These are phyloP conservation scores for Pachycephala philippinensis DNA, from an alignment of 2,113 vertebrate species.

Conservation along the genomic window DNA sequence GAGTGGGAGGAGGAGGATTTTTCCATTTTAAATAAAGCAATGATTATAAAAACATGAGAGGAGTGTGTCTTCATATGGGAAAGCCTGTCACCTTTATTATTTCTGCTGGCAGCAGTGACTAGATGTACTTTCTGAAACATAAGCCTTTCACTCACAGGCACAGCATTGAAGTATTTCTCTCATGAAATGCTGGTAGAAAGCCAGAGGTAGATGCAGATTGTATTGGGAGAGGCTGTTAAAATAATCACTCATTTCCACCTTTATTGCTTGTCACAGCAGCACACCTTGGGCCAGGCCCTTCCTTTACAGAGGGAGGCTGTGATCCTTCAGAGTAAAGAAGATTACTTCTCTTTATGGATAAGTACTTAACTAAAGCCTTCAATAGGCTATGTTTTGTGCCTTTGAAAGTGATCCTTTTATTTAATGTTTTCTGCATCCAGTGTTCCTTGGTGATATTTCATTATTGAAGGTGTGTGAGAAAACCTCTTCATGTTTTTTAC, in stretches of 20 bases:
- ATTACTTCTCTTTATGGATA: not conserved
- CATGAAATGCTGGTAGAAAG: not conserved
- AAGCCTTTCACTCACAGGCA: not conserved
- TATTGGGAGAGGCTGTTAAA: not conserved
- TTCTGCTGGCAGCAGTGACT: constrained; percentile 11
- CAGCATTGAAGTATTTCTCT: not conserved
- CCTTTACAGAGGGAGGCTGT: not conserved
- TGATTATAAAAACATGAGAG: constrained; percentile 21
- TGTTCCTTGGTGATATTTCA: not conserved
- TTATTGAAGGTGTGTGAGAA: not conserved
- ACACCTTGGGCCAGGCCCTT: not conserved
- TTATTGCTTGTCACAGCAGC: not conserved
- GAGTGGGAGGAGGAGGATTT: not conserved
- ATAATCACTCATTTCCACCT: not conserved
- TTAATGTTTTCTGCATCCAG: not conserved
- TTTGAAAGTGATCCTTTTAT: not conserved
- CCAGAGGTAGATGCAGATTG: not conserved
- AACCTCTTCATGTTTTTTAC: not conserved
- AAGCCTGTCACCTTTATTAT: constrained; percentile 38
- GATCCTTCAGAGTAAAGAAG: not conserved
- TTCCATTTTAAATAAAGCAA: constrained; percentile 44
- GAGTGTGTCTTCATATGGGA: not conserved
- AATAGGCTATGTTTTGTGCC: not conserved
- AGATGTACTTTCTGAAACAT: not conserved
- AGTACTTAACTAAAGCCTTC: not conserved